phyloP scores from a whole-genome alignment of 1,140 invertebrate species.

The Diorhabda sublineata region DNA sequence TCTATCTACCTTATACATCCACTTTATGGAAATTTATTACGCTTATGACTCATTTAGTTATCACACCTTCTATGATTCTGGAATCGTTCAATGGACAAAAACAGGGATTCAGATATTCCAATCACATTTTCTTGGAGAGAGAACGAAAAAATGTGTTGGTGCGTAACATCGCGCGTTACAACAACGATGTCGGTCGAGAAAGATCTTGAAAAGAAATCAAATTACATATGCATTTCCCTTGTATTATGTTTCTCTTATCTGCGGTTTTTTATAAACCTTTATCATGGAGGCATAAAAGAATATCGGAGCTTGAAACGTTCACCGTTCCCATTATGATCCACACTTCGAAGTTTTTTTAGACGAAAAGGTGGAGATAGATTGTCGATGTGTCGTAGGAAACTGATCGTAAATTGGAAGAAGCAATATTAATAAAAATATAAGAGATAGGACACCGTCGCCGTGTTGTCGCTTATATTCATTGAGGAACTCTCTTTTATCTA shows the following conservation, averaged over 20 bases:
- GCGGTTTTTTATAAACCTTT: slow-evolving; percentile 35
- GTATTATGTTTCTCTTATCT: slow-evolving; percentile 36
- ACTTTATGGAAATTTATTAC: too few species aligned
- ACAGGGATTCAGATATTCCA: too few species aligned
- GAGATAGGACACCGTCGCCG: slow-evolving; percentile 15
- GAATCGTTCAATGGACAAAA: too few species aligned
- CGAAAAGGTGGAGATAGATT: slow-evolving; percentile 26
- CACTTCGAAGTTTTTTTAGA: slow-evolving; percentile 15
- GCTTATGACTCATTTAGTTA: too few species aligned
- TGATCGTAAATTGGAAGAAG: slow-evolving; percentile 26
- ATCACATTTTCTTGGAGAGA: too few species aligned
- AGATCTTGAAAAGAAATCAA: slow-evolving; percentile 34
- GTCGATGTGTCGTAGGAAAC: slow-evolving; percentile 17
- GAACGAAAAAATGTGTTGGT: not conserved
- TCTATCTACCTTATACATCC: too few species aligned
- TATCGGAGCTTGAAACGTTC: slow-evolving; percentile 20
- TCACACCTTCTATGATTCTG: too few species aligned
- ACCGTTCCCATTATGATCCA: slow-evolving; percentile 5
- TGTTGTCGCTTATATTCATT: not conserved
- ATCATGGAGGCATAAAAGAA: slow-evolving; percentile 30
- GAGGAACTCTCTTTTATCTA: not conserved
- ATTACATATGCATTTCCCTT: slow-evolving; percentile 39
- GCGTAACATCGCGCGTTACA: not conserved
- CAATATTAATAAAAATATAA: slow-evolving; percentile 27
- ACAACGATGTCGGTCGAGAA: not conserved